Base-by-base conservation (phyloP, 2,888 invertebrate genomes). In the Stenichneumon culpator region DNA sequence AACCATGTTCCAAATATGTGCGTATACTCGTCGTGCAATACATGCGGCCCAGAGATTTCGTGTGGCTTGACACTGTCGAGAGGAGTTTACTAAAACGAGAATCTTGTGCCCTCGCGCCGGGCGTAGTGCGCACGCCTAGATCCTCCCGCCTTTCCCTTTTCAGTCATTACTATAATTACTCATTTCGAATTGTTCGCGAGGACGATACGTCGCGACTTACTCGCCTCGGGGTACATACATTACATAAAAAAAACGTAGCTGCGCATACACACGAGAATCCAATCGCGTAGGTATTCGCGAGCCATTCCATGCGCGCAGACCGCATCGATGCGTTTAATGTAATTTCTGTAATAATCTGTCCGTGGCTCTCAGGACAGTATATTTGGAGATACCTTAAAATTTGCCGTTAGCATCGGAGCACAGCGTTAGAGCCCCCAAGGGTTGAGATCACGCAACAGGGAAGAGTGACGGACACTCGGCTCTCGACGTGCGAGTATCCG, bases 121-220 rank as follows among this genome's bases (percentile, higher is more conserved):
- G 79, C 63, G 78, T 74, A 79, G 70, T 74, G 57, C 82, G 75
- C 84, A 84, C 82, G 84, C 79, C 65, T 77, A 68, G 70, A 50
- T 68, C 32, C 77, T 82, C 81, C 86, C 85, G 87, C 86, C 88
- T 88, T 88, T 87, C 87, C 89, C 88, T 88, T 88, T 87, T 87
- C 86, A 79, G 87, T 90, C 86, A 87, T 89, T 90, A 89, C 87
- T 81, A 85, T 88, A 89, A 90, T 90, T 88, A 88, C 84, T 88
- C 75, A 88, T 88, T 88, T 88, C 69, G 86, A 86, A 88, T 89
- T 89, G 86, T 89, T 87, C 85, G 79, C 70, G 82, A 72, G 78
- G 57, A 74, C 86, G 57, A 79, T 83, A 57, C 54, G 77, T 67
- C 36, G 28, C 16, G n/a, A 67, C 39, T 22, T 16, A 67, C 36